A percentile compares a stretch with the other conserved stretches of the same genome.
Evolutionary conservation across 2,888 invertebrate genomes (phyloP).

Genomic region (Hartigia nigra): DNA sequence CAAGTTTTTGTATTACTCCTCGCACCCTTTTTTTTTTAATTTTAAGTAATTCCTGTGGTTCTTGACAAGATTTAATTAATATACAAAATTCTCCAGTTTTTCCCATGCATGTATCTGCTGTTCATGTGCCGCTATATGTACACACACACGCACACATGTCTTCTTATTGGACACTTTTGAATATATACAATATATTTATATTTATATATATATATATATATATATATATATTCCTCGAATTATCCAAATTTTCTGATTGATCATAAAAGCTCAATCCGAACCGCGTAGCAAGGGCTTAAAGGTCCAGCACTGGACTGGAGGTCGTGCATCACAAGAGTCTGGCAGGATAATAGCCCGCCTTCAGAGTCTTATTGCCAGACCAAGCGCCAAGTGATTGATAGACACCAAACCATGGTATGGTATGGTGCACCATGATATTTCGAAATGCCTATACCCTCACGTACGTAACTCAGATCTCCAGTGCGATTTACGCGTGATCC

Average conservation of each 20-base stretch:
- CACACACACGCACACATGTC: no score
- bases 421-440: constrained; percentile 7
- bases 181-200: not conserved
- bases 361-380: constrained; percentile 56
- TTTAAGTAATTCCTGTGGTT: not conserved
- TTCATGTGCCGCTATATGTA: no score
- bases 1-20: not conserved
- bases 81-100: not conserved
- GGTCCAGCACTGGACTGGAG: constrained; percentile 53
- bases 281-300: constrained; percentile 32
- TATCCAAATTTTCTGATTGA: not conserved
- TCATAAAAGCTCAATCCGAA: not conserved
- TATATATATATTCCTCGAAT: not conserved
- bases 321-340: constrained; percentile 63
- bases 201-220: not conserved
- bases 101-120: not conserved
- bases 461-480: constrained; percentile 12
- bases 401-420: constrained; percentile 41
- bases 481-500: constrained; percentile 5
- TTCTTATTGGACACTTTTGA: not conserved
- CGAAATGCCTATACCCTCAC: constrained; percentile 3
- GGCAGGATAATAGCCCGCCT: constrained; percentile 63
- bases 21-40: not conserved
- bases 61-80: not conserved
- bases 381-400: constrained; percentile 60